Conservation (phyloP, 2,888 invertebrate species). For the Pammene fasciana region DNA sequence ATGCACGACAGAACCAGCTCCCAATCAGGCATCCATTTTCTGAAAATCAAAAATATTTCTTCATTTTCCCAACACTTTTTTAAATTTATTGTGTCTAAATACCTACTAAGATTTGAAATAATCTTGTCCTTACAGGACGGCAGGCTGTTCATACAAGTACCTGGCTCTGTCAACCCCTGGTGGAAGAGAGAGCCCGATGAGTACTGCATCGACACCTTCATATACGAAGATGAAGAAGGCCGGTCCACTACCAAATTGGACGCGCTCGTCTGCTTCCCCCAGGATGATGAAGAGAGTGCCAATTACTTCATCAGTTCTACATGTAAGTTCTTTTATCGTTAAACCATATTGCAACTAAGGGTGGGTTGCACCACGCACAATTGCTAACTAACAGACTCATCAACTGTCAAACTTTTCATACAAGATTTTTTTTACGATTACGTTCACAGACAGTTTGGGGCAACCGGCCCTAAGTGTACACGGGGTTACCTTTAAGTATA, state of each 20-base stretch:
- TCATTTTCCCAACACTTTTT: no score
- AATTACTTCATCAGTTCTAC: slow-evolving; percentile 57
- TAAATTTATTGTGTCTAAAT: no score
- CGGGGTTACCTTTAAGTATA: not conserved
- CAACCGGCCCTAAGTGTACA: no score
- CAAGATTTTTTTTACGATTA: no score
- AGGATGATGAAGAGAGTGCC: slow-evolving; percentile 45
- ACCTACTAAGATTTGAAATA: not conserved
- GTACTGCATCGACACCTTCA: slow-evolving; percentile 74
- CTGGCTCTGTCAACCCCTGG: slow-evolving; percentile 55
- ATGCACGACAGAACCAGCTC: no score
- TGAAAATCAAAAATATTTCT: no score
- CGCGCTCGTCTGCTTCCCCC: slow-evolving; percentile 66
- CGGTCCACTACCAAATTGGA: slow-evolving; percentile 52
- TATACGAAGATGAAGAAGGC: slow-evolving; percentile 51
- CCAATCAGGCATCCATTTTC: no score
- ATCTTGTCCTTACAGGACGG: slow-evolving; percentile 62
- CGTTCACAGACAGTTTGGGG: no score
- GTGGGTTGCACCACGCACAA: no score
- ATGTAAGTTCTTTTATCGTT: slow-evolving; percentile 56
- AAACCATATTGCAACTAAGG: no score
- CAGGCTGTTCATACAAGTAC: slow-evolving; percentile 59
- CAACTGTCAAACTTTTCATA: no score
- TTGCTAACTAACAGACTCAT: no score
- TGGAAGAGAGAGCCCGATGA: slow-evolving; percentile 58